phyloP scores from a whole-genome alignment of 2,888 invertebrate species.

The Athrips mouffetella region DNA sequence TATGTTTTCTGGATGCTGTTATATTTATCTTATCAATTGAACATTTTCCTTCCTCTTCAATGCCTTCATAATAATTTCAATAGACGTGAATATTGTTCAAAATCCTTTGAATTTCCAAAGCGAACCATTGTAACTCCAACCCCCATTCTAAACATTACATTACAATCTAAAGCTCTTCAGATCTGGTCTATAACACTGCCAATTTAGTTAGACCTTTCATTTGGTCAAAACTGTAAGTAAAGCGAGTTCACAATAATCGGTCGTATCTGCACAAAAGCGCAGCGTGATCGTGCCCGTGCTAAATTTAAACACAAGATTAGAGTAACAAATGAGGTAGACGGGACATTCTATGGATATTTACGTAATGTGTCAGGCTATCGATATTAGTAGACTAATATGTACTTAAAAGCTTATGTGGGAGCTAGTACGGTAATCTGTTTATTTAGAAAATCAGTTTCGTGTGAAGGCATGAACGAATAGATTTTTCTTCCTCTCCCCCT shows the following conservation, averaged over 20 bases:
- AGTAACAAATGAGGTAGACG: conserved; percentile 11
- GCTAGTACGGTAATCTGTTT: background rate
- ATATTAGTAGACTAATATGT: background rate
- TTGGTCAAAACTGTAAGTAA: background rate
- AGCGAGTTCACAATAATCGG: background rate
- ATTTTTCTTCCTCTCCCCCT: no score
- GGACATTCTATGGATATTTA: conserved; percentile 3
- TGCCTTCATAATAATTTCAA: no score
- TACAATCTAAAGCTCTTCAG: background rate
- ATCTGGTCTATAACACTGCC: background rate
- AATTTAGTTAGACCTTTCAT: background rate
- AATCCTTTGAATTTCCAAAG: background rate
- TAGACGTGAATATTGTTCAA: background rate
- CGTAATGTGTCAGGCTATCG: background rate
- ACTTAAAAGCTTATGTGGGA: background rate
- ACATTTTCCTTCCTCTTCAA: no score
- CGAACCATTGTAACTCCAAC: background rate
- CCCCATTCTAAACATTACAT: background rate
- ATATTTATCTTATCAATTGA: no score
- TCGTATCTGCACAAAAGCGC: conserved; percentile 6
- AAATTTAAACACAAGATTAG: conserved; percentile 4
- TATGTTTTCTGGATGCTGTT: no score
- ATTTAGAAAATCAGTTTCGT: no score
- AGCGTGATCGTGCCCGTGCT: background rate
- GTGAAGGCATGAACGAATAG: no score